Conservation (phyloP, 2,888 invertebrate genomes). For the Nebria salina region DNA sequence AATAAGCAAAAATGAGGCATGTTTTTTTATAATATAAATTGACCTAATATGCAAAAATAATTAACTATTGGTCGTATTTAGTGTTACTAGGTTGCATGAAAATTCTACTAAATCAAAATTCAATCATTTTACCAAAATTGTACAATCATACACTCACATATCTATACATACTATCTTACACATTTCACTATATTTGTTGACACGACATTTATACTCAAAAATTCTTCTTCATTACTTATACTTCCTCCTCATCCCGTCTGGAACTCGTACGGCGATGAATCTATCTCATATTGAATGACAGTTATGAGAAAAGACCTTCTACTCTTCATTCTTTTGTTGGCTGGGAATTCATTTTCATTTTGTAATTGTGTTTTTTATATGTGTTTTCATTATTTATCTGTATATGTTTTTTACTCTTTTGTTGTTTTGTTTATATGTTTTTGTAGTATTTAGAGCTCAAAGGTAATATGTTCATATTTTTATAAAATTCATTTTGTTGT, state of each 20-base stretch:
- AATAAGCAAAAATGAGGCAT: not conserved
- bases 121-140: not conserved
- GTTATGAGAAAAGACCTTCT: constrained; percentile 35
- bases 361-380: constrained; percentile 4
- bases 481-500: not conserved
- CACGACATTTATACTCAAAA: constrained; percentile 29
- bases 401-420: not conserved
- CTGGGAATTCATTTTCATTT: constrained; percentile 4
- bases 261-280: constrained; percentile 5
- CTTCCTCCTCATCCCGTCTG: constrained; percentile 42
- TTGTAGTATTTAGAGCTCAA: not conserved
- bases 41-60: too few relatives aligned
- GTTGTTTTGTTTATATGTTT: not conserved
- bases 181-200: constrained; percentile 14
- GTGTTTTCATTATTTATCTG: constrained; percentile 12
- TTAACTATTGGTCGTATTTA: too few relatives aligned
- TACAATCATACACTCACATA: not conserved
- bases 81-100: not conserved
- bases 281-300: constrained; percentile 37
- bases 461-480: not conserved
- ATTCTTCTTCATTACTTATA: constrained; percentile 30
- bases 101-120: not conserved
- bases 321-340: constrained; percentile 4
- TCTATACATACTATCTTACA: not conserved
- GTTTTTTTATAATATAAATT: too few relatives aligned